These are phyloP conservation scores for Diuraphis noxia DNA, from an alignment of 1,140 invertebrate genomes.

Conservation along the genomic window DNA sequence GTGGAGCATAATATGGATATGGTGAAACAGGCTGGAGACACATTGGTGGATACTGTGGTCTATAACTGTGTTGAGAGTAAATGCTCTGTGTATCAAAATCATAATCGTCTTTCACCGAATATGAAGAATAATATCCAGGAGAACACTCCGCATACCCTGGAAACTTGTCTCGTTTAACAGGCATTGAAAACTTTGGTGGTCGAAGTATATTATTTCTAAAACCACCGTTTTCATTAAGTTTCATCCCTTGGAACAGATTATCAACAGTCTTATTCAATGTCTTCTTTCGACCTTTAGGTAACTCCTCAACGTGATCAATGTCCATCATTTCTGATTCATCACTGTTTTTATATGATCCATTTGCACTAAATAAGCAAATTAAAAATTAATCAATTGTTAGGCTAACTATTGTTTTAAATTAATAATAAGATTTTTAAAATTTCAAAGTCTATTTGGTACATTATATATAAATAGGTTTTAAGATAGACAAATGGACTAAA, in stretches of 20 bases:
- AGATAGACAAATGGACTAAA: background rate
- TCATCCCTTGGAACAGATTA: constrained; percentile 27
- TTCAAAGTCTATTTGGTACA: background rate
- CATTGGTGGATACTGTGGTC: background rate
- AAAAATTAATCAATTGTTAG: background rate
- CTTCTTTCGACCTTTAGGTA: background rate
- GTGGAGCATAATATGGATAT: background rate
- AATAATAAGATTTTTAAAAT: background rate
- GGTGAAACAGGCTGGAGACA: constrained; percentile 11
- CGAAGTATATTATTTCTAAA: background rate
- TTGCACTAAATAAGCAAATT: constrained; percentile 35
- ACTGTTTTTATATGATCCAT: constrained; percentile 16
- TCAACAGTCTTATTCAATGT: background rate
- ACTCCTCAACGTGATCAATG: background rate
- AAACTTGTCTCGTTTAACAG: background rate
- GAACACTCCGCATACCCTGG: background rate
- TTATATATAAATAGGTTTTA: background rate
- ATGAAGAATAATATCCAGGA: background rate
- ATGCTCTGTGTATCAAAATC: constrained; percentile 36
- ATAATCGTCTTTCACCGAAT: constrained; percentile 21
- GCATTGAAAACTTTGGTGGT: background rate
- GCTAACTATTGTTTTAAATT: background rate
- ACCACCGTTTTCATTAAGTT: background rate
- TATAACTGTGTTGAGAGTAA: constrained; percentile 1
- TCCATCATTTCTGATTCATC: constrained; percentile 47